These are phyloP conservation scores for Characodon lateralis DNA, from an alignment of 2,797 vertebrate species.

Conservation along the genomic window DNA sequence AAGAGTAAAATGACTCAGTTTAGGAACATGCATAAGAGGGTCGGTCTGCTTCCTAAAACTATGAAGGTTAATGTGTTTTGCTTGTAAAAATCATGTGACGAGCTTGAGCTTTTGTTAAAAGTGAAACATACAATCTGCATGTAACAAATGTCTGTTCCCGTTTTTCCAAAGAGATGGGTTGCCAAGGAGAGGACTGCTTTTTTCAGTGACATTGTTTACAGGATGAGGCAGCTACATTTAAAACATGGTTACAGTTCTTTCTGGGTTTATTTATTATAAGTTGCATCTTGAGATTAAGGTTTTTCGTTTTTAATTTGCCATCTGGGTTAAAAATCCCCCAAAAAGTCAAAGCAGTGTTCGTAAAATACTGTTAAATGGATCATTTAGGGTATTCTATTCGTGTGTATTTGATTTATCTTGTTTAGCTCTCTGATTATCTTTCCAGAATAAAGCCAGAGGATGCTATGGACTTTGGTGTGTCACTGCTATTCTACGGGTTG, in stretches of 20 bases:
- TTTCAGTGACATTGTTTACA: conserved; percentile 1
- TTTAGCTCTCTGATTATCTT: conserved; percentile 5
- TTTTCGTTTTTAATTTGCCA: not conserved
- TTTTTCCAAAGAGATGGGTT: not conserved
- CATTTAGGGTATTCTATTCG: not conserved
- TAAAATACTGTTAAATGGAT: not conserved
- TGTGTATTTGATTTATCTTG: not conserved
- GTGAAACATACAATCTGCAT: not conserved
- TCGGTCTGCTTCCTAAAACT: not conserved
- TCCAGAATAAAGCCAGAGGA: conserved; percentile 96
- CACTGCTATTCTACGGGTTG: conserved; percentile 95
- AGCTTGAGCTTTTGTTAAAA: not conserved
- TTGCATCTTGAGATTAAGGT: not conserved
- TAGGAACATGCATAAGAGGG: not conserved
- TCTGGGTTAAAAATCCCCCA: not conserved
- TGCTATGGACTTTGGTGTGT: conserved; percentile 97
- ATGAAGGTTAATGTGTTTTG: not conserved
- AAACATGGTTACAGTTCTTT: not conserved
- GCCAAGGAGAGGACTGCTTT: not conserved
- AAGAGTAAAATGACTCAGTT: not conserved
- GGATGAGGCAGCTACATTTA: not conserved
- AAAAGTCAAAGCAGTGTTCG: not conserved
- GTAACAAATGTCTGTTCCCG: not conserved
- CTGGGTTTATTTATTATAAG: not conserved
- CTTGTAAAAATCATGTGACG: not conserved